phyloP scores from a whole-genome alignment of 2,113 vertebrate species.

The Hipposideros armiger region DNA sequence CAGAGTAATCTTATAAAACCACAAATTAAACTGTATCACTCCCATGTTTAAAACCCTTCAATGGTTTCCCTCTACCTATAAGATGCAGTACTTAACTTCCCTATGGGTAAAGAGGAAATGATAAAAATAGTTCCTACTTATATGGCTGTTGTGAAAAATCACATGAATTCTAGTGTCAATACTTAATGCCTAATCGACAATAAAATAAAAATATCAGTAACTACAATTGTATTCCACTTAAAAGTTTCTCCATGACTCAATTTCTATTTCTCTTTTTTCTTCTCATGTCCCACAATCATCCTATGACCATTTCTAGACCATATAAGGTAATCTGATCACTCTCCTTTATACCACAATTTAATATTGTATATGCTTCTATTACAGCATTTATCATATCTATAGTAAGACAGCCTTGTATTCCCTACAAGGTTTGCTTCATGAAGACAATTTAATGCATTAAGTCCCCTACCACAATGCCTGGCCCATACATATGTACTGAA shows the following conservation, averaged over 20 bases:
- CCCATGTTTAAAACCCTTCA: background rate
- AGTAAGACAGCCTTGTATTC: background rate
- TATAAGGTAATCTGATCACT: background rate
- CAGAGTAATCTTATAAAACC: background rate
- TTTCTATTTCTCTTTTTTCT: background rate
- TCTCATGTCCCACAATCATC: background rate
- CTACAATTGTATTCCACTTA: background rate
- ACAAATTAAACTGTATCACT: slow-evolving; percentile 14
- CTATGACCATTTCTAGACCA: background rate
- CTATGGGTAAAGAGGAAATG: background rate
- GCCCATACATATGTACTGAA: background rate
- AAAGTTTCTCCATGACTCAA: background rate
- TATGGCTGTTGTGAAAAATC: background rate
- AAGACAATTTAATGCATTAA: background rate
- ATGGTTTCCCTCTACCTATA: background rate
- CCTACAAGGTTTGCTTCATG: background rate
- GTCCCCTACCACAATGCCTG: background rate
- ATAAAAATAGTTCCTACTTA: background rate
- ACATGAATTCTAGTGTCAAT: background rate
- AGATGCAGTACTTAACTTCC: background rate
- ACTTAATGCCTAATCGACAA: background rate
- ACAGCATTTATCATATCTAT: background rate
- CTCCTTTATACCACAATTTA: background rate
- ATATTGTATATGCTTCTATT: background rate
- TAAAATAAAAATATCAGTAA: background rate